Percentiles rank a stretch among this genome's conserved stretches.
Conservation (phyloP, 92 coral and sea anemone species). For the Hydrozoanthus gracilis region DNA sequence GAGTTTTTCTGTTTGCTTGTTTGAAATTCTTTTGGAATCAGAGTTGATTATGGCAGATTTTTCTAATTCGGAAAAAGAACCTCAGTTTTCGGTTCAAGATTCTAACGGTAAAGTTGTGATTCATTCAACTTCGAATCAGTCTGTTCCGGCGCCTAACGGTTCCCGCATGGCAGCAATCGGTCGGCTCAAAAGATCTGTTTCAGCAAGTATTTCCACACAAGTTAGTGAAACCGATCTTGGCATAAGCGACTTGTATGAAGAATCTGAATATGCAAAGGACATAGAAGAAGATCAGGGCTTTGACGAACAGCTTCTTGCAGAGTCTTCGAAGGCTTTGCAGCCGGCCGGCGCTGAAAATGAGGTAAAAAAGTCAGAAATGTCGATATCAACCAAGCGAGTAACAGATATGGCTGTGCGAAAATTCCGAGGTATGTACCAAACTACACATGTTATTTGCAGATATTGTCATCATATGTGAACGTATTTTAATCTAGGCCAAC, state of each 20-base stretch:
- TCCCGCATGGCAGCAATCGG: slow-evolving; percentile 35
- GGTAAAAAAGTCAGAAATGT: slow-evolving; percentile 36
- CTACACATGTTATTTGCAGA: not conserved
- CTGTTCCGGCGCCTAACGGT: not conserved
- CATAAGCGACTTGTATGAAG: not conserved
- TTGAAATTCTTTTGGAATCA: not conserved
- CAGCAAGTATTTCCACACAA: slow-evolving; percentile 40
- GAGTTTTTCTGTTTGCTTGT: not conserved
- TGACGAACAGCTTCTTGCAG: slow-evolving; percentile 3
- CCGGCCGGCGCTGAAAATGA: not conserved
- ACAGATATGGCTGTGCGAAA: slow-evolving; percentile 52
- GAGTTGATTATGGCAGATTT: slow-evolving; percentile 3
- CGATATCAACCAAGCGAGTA: slow-evolving; percentile 44
- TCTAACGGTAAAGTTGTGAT: slow-evolving; percentile 20
- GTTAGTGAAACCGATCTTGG: slow-evolving; percentile 41
- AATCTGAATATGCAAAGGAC: not conserved
- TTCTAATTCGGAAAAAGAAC: not conserved
- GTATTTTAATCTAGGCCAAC: not conserved
- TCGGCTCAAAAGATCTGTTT: slow-evolving; percentile 3
- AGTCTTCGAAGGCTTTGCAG: slow-evolving; percentile 5
- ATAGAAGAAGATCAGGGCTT: not conserved
- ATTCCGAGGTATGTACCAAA: slow-evolving; percentile 44
- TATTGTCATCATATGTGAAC: not conserved
- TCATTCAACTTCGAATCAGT: not conserved
- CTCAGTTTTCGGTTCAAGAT: not conserved